Base-by-base conservation (phyloP, 1,140 invertebrate genomes). In the Scaptodrosophila lebanonensis region DNA sequence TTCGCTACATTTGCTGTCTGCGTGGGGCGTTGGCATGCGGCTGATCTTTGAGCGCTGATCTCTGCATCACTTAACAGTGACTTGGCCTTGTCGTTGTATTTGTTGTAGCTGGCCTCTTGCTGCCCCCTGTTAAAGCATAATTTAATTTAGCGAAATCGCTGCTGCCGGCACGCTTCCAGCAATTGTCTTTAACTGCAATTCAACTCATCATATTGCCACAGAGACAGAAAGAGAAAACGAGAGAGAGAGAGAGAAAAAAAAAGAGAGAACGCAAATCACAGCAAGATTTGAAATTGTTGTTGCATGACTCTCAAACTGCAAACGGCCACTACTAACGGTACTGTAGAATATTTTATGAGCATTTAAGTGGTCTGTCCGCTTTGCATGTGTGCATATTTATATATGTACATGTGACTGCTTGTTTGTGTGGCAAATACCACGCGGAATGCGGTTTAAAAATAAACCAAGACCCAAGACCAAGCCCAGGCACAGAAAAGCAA, bases 371-470 rank as follows among this genome's bases (percentile, higher is more conserved):
- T 8, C 22, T 4, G 8, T 3, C 22, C 3, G 8, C 8, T 25
- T 25, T 25, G 22, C 22, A 25, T 25, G 3, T 25, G 22, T n/a
- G 52, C 6, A 16, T 18, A 35, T 13, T 8, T 25, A 35, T 3
- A 18, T 6, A 38, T 54, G 7, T 48, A 8, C 8, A 29, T 27
- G 1, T 44, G 16, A 30, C 12, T 25, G 8, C 8, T 25, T 4
- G 22, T 25, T 3, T 25, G 22, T 4, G 8, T 25, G 32, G 59
- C 54, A 56, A 68, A 59, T 67, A 48, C 56, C 60, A 67, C 33
- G 49, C 51, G 75, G 73, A 79, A 79, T 79, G 73, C 69, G 75
- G 73, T 82, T 82, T 79, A 75, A 82, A 79, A 79, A 82, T 68
- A 73, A 72, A 65, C 65, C 75, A 72, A 66, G 65, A 65, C 68